phyloP scores from a whole-genome alignment of 2,888 invertebrate genomes.

The Latrodectus elegans region DNA sequence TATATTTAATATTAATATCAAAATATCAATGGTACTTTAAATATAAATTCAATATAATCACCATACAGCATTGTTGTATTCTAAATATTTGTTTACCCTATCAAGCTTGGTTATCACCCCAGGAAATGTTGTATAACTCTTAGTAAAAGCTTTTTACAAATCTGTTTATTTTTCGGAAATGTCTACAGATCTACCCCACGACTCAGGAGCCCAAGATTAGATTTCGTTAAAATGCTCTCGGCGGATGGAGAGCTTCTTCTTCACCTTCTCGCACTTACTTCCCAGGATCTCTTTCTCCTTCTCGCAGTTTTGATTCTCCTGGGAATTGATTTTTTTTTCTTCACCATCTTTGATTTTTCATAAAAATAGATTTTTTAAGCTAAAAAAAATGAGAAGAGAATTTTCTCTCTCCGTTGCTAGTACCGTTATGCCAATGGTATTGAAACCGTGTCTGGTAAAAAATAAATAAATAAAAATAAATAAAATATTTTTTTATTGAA shows the following conservation, averaged over 20 bases:
- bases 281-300: background rate
- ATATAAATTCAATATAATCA: no score
- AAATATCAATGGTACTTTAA: no score
- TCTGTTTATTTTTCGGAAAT: background rate
- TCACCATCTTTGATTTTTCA: background rate
- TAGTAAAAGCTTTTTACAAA: background rate
- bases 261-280: constrained; percentile 24
- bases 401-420: constrained; percentile 1
- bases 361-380: background rate
- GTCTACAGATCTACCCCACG: background rate
- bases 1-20: no score
- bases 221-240: constrained; percentile 21
- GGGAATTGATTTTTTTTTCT: constrained; percentile 13
- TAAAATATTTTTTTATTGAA: background rate
- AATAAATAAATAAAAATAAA: background rate
- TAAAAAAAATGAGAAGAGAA: constrained; percentile 5
- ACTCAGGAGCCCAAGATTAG: constrained; percentile 1
- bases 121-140: no score
- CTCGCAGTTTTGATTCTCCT: background rate
- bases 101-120: no score
- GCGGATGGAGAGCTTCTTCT: background rate
- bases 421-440: constrained; percentile 1
- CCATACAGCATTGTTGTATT: no score
- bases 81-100: no score
- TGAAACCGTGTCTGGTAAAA: background rate